Percentiles rank a stretch among this genome's conserved stretches.
These are phyloP conservation scores for Odontamblyopus lacepedii DNA, from an alignment of 2,797 vertebrate species.

Conservation along the genomic window DNA sequence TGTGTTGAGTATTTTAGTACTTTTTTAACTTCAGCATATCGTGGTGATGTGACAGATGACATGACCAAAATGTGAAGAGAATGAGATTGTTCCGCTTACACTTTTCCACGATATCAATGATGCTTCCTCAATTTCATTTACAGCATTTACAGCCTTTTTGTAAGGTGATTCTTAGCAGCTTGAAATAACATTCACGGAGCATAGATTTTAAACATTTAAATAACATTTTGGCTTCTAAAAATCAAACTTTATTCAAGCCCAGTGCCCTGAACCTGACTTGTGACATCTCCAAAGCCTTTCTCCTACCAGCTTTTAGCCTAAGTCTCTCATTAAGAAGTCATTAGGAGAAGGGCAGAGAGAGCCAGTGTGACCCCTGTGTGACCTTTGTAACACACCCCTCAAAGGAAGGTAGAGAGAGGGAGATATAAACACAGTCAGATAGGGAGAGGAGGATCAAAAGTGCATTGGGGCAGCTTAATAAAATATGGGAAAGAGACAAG, in stretches of 20 bases:
- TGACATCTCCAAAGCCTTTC: slow-evolving; percentile 53
- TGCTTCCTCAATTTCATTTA: too few species aligned
- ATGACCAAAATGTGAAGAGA: too few species aligned
- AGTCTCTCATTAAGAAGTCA: slow-evolving; percentile 70
- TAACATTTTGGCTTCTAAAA: neutral
- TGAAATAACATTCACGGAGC: too few species aligned
- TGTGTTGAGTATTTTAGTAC: too few species aligned
- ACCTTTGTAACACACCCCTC: slow-evolving; percentile 60
- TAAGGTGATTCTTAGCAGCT: too few species aligned
- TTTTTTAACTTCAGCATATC: too few species aligned
- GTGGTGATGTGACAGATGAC: too few species aligned
- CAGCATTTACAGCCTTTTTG: too few species aligned
- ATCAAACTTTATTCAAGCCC: slow-evolving; percentile 3
- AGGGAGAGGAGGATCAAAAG: slow-evolving; percentile 9
- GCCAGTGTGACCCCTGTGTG: slow-evolving; percentile 57
- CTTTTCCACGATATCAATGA: too few species aligned
- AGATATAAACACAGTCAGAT: slow-evolving; percentile 31
- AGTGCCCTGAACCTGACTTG: slow-evolving; percentile 43
- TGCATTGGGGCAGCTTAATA: neutral
- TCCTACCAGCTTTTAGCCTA: slow-evolving; percentile 47
- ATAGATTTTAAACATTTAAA: neutral
- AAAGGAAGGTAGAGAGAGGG: slow-evolving; percentile 35
- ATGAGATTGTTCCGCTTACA: too few species aligned
- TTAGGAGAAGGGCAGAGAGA: slow-evolving; percentile 63
- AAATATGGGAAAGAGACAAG: neutral